Conservation (phyloP, 2,113 vertebrate genomes). For the Capra hircus region DNA sequence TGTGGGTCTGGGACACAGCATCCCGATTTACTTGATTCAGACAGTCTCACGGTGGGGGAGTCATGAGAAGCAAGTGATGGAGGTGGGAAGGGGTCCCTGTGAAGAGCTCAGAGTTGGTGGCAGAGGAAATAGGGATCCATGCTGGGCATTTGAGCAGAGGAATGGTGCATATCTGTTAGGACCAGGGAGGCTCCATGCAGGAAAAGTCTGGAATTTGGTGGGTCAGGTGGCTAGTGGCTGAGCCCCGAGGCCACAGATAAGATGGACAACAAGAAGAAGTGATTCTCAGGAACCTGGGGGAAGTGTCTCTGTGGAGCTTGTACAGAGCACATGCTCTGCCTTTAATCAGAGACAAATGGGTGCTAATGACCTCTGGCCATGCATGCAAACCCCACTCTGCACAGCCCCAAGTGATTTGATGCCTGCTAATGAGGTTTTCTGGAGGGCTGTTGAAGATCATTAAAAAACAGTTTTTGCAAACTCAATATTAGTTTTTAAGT, state of each 20-base stretch:
- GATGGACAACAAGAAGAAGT: neutral
- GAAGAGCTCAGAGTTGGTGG: neutral
- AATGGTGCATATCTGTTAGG: neutral
- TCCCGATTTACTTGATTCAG: neutral
- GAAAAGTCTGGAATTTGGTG: neutral
- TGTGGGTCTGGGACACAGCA: neutral
- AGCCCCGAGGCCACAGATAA: neutral
- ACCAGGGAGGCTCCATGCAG: neutral
- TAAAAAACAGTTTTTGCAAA: conserved; percentile 74
- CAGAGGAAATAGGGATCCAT: neutral
- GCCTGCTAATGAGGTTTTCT: conserved; percentile 77
- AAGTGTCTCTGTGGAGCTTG: no score
- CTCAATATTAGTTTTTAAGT: conserved; percentile 74
- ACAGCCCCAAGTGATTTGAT: conserved; percentile 50
- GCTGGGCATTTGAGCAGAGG: neutral
- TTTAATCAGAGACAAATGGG: conserved; percentile 10
- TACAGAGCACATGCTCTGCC: neutral
- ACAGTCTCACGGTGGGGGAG: neutral
- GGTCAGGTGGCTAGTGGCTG: neutral
- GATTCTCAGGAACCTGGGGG: neutral
- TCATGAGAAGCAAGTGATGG: neutral
- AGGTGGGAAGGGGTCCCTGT: neutral
- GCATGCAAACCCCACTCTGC: conserved; percentile 36
- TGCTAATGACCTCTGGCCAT: conserved; percentile 42
- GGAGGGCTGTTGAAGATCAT: conserved; percentile 68